These are phyloP conservation scores for Ectemnius cavifrons DNA, from an alignment of 2,888 invertebrate species.

Conservation along the genomic window DNA sequence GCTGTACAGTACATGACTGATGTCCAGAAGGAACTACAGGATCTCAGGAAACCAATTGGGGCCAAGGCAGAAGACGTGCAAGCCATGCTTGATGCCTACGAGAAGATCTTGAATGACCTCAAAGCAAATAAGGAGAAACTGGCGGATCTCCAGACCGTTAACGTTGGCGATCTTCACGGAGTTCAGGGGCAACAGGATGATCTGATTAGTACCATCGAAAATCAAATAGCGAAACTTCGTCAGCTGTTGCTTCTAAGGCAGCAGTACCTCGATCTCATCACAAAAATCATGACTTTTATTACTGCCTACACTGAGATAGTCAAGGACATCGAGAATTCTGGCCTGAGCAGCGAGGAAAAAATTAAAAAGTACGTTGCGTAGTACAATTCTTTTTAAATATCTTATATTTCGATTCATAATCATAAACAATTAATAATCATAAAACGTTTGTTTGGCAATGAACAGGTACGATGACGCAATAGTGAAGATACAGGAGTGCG, in stretches of 20 bases:
- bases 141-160: slow-evolving; percentile 87
- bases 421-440: too few species aligned
- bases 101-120: slow-evolving; percentile 87
- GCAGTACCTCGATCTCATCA: slow-evolving; percentile 91
- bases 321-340: slow-evolving; percentile 90
- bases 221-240: slow-evolving; percentile 89
- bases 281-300: slow-evolving; percentile 93
- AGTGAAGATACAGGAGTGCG: slow-evolving; percentile 92
- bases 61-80: slow-evolving; percentile 93
- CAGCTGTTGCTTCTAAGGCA: slow-evolving; percentile 90
- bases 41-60: slow-evolving; percentile 91
- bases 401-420: not conserved
- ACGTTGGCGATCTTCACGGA: slow-evolving; percentile 88
- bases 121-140: slow-evolving; percentile 89
- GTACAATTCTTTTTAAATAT: not conserved
- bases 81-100: slow-evolving; percentile 87
- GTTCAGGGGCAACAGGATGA: slow-evolving; percentile 91
- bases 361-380: slow-evolving; percentile 82
- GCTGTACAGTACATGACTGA: slow-evolving; percentile 88
- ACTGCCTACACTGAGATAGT: slow-evolving; percentile 92
- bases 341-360: slow-evolving; percentile 90
- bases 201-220: slow-evolving; percentile 90
- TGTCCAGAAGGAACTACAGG: slow-evolving; percentile 90
- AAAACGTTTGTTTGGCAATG: too few species aligned
- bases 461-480: slow-evolving; percentile 88